Percentiles rank a stretch among this genome's conserved stretches.
Conservation (phyloP, 2,888 invertebrate genomes). For the Rotaria sp. region DNA sequence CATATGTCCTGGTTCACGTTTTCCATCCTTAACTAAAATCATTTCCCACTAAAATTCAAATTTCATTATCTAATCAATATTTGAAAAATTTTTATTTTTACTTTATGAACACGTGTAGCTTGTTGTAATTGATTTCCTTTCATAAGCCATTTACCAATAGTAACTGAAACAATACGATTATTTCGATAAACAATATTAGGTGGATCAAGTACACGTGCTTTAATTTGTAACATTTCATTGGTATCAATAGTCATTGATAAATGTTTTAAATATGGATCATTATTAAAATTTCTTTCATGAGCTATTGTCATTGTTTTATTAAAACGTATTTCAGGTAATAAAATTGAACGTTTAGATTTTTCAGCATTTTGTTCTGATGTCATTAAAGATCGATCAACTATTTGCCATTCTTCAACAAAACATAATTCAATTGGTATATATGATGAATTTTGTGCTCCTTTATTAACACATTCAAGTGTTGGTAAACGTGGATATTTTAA, state of each 20-base stretch:
- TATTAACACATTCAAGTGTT: neutral
- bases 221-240: neutral
- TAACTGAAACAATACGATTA: neutral
- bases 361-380: conserved; percentile 17
- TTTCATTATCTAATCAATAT: too few species aligned
- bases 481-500: conserved; percentile 29
- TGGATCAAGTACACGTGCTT: conserved; percentile 11
- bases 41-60: neutral
- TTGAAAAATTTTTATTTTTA: neutral
- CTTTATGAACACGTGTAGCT: conserved; percentile 9
- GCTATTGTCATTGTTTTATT: neutral
- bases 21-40: conserved; percentile 8
- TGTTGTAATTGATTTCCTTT: neutral
- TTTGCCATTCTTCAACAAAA: conserved; percentile 25
- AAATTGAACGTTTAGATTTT: neutral
- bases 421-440: conserved; percentile 23
- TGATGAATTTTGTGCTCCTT: neutral
- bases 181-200: conserved; percentile 5
- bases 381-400: neutral
- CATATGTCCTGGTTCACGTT: conserved; percentile 4
- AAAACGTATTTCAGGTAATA: conserved; percentile 7
- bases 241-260: neutral
- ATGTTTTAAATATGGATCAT: neutral
- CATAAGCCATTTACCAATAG: neutral
- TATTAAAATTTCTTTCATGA: neutral